phyloP scores from a whole-genome alignment of 2,113 vertebrate genomes.

The Xenopus tropicalis region UCB_Xtro_10.0 CM004444.2:137773501-137774000 shows the following conservation, averaged over 20 bases:
- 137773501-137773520: too few species aligned
- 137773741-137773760: slow-evolving; percentile 81
- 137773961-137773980: too few species aligned
- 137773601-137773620: too few species aligned
- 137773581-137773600: too few species aligned
- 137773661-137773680: slow-evolving; percentile 14
- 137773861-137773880: neutral
- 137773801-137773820: slow-evolving; percentile 80
- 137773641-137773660: slow-evolving; percentile 5
- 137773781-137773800: slow-evolving; percentile 76
- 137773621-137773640: too few species aligned
- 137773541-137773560: too few species aligned
- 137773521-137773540: too few species aligned
- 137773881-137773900: neutral
- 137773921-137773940: too few species aligned
- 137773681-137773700: slow-evolving; percentile 89
- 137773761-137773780: slow-evolving; percentile 80
- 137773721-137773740: slow-evolving; percentile 88
- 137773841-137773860: slow-evolving; percentile 27
- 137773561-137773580: too few species aligned
- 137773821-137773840: slow-evolving; percentile 54
- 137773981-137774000: too few species aligned
- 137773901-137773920: too few species aligned
- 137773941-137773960: too few species aligned
- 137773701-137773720: slow-evolving; percentile 90